These are phyloP conservation scores for Catostylus mosaicus DNA, from an alignment of 30 jellyfish, hydroid and myxozoan species.

Conservation along the genomic window DNA sequence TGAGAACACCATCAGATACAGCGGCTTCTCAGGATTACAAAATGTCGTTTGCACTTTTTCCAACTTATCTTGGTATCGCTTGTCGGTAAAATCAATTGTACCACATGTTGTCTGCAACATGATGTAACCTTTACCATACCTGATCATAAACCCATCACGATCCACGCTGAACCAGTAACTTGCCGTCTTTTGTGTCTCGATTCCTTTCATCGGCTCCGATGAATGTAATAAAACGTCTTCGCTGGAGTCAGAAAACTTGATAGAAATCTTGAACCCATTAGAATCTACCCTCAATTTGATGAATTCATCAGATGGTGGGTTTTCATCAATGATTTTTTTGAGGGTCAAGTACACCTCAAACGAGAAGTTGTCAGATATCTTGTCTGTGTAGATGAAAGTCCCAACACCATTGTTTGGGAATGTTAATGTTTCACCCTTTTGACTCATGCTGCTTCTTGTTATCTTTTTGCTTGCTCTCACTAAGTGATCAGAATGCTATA, in stretches of 20 bases:
- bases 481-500: too few relatives aligned
- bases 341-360: not conserved
- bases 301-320: not conserved
- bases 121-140: conserved; percentile 39
- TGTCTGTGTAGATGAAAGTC: not conserved
- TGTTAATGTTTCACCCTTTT: not conserved
- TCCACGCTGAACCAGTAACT: conserved; percentile 48
- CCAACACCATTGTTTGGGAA: not conserved
- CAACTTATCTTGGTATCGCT: not conserved
- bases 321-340: not conserved
- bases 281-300: not conserved
- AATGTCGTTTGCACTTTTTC: not conserved
- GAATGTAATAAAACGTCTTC: too few relatives aligned
- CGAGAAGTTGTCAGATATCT: not conserved
- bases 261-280: not conserved
- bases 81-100: conserved; percentile 3
- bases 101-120: conserved; percentile 17
- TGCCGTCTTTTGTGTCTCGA: conserved; percentile 6
- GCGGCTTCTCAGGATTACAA: conserved; percentile 5
- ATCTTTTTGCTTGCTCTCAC: too few relatives aligned
- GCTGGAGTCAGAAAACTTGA: not conserved
- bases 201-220: not conserved
- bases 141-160: conserved; percentile 23
- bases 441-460: not conserved
- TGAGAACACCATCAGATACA: not conserved